Evolutionary conservation across 2,797 vertebrate species (phyloP).

Genomic region (Macrochelys suwanniensis): DNA sequence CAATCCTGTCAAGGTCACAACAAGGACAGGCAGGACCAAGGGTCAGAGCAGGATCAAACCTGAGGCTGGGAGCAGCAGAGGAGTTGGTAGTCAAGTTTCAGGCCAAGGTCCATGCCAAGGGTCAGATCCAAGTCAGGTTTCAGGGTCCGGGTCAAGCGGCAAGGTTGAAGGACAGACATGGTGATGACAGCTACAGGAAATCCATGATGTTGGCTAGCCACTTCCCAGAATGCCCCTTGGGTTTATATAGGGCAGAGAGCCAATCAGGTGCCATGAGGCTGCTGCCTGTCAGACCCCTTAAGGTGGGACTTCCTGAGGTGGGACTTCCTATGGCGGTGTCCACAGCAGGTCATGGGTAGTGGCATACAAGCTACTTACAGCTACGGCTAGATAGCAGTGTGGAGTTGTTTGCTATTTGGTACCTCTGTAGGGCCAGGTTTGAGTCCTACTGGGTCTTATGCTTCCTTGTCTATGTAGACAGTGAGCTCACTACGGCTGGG

Average conservation of each 20-base stretch:
- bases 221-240: background rate
- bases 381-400: background rate
- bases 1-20: background rate
- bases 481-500: background rate
- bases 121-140: background rate
- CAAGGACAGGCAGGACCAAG: background rate
- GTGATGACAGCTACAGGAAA: background rate
- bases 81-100: background rate
- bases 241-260: background rate
- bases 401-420: background rate
- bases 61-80: background rate
- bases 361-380: background rate
- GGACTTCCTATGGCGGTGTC: background rate
- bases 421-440: background rate
- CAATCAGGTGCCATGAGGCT: background rate
- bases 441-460: background rate
- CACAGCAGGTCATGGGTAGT: background rate
- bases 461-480: background rate
- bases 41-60: background rate
- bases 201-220: too few relatives aligned
- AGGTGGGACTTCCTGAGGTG: too few relatives aligned
- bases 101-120: background rate
- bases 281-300: background rate
- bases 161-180: background rate
- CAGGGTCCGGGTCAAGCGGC: background rate